These are phyloP conservation scores for Drosophila villosipedis DNA, from an alignment of 2,888 invertebrate genomes.

Conservation along the genomic window DNA sequence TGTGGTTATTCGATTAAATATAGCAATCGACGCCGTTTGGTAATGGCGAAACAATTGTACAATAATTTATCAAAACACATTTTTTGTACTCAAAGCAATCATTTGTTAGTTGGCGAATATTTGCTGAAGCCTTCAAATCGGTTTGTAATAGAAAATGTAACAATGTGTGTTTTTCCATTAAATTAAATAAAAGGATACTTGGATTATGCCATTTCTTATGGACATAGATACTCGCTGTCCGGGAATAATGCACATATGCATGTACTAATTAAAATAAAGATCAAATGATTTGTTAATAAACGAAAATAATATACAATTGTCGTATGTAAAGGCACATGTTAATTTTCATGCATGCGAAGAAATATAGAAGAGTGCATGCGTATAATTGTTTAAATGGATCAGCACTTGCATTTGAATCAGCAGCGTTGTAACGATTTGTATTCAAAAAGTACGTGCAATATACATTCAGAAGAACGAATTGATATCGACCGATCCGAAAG, in stretches of 20 bases:
- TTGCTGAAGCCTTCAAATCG: neutral
- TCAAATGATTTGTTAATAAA: neutral
- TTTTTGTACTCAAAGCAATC: neutral
- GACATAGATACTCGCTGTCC: neutral
- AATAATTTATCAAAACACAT: neutral
- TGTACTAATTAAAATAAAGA: constrained; percentile 1
- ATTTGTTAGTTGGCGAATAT: neutral
- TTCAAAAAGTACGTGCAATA: constrained; percentile 8
- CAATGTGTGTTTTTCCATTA: neutral
- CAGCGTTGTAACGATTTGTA: neutral
- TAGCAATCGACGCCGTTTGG: constrained; percentile 1
- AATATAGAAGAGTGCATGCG: neutral
- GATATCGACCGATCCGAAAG: constrained; percentile 72
- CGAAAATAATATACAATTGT: neutral
- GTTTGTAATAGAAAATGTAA: neutral
- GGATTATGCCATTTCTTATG: neutral
- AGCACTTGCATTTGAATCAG: neutral
- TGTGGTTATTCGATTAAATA: neutral
- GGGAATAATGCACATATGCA: constrained; percentile 3
- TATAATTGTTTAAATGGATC: constrained; percentile 31
- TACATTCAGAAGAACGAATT: neutral
- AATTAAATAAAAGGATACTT: neutral
- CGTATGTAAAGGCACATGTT: neutral
- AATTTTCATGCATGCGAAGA: neutral
- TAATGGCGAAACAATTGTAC: constrained; percentile 1